Conservation (phyloP, 2,113 vertebrate genomes). For the Podarcis cretensis region DNA sequence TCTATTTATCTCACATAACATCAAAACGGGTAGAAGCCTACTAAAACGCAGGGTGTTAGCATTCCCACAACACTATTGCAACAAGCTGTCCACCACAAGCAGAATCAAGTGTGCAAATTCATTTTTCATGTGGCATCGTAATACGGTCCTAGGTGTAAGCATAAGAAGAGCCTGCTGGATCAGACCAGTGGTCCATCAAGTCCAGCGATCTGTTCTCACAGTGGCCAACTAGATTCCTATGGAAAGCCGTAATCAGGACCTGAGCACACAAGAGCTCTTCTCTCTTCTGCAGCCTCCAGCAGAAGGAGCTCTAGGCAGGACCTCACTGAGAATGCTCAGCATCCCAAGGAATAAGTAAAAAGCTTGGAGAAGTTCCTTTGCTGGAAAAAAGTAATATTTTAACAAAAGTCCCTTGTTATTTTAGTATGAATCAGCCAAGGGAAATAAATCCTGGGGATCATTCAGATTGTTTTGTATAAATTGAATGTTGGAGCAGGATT, state of each 20-base stretch:
- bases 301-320: neutral
- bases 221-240: no score
- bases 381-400: neutral
- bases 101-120: neutral
- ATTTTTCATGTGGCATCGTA: neutral
- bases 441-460: constrained; percentile 37
- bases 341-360: neutral
- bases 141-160: neutral
- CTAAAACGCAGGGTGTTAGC: neutral
- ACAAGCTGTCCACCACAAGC: neutral
- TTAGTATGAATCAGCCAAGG: constrained; percentile 18
- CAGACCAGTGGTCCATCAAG: no score
- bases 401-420: neutral
- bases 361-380: constrained; percentile 23
- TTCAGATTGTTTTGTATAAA: constrained; percentile 28
- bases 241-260: no score
- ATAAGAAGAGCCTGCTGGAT: no score
- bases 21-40: neutral
- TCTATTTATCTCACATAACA: neutral
- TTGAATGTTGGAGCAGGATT: no score
- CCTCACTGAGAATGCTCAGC: neutral
- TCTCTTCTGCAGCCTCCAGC: neutral
- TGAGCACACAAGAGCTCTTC: no score
- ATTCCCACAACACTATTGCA: neutral
- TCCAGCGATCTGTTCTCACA: no score